Evolutionary conservation across 2,888 invertebrate genomes (phyloP).

Genomic region (Sycophila texana): DNA sequence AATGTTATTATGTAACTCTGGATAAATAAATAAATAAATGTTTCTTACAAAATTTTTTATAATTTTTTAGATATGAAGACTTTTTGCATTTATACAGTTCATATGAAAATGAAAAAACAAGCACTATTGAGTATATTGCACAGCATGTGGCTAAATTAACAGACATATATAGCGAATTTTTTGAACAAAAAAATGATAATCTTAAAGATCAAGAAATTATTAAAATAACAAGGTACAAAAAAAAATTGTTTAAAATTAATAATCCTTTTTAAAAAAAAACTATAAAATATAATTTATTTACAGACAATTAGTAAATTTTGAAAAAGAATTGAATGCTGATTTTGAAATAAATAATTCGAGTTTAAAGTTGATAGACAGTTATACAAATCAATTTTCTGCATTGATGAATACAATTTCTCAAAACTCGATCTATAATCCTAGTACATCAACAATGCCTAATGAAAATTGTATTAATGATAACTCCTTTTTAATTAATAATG

Average conservation of each 20-base stretch:
- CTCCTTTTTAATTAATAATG: not conserved
- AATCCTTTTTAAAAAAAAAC: not conserved
- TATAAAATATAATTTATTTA: not conserved
- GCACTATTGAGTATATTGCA: slow-evolving; percentile 4
- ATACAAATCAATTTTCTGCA: slow-evolving; percentile 16
- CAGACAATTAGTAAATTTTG: slow-evolving; percentile 18
- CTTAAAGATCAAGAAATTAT: slow-evolving; percentile 70
- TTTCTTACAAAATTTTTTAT: slow-evolving; percentile 29
- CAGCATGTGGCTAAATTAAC: slow-evolving; percentile 27
- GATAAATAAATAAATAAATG: no score
- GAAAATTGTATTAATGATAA: not conserved
- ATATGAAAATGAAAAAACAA: slow-evolving; percentile 74
- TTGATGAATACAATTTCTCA: slow-evolving; percentile 1
- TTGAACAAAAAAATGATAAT: slow-evolving; percentile 78
- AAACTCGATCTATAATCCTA: not conserved
- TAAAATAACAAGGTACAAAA: slow-evolving; percentile 44
- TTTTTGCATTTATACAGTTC: slow-evolving; percentile 76
- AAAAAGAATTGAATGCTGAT: slow-evolving; percentile 38
- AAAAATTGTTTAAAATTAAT: not conserved
- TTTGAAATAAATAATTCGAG: slow-evolving; percentile 25
- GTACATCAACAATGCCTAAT: not conserved
- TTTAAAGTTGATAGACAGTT: slow-evolving; percentile 13
- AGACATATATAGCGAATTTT: slow-evolving; percentile 71
- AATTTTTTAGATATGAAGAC: slow-evolving; percentile 71
- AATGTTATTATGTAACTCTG: no score